Conservation (phyloP, 1,140 invertebrate genomes). For the Hyles vespertilio region DNA sequence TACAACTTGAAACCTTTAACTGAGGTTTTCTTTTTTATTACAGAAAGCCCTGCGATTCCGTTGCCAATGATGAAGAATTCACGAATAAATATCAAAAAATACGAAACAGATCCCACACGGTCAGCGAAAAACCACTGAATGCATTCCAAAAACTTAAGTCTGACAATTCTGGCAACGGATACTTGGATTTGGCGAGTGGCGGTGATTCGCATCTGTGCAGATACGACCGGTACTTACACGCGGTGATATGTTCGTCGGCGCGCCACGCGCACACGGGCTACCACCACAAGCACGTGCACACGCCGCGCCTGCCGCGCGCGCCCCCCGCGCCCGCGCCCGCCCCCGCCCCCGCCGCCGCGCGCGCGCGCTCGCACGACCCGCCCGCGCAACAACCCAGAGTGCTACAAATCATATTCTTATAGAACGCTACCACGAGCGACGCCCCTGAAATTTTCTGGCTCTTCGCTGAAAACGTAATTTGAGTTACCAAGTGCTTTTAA, state of each 20-base stretch:
- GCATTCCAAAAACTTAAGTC: conserved; percentile 53
- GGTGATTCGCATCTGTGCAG: conserved; percentile 77
- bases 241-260: conserved; percentile 75
- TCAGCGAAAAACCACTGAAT: conserved; percentile 63
- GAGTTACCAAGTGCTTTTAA: conserved; percentile 30
- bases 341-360: conserved; percentile 18
- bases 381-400: conserved; percentile 66
- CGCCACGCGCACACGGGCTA: conserved; percentile 63
- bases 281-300: conserved; percentile 56
- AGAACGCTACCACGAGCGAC: conserved; percentile 45
- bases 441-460: conserved; percentile 36
- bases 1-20: too few species aligned
- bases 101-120: conserved; percentile 75
- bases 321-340: conserved; percentile 15
- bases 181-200: conserved; percentile 64
- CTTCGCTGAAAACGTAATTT: conserved; percentile 17
- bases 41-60: conserved; percentile 69
- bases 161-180: conserved; percentile 58
- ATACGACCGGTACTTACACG: conserved; percentile 78
- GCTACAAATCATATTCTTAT: conserved; percentile 71
- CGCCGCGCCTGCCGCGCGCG: conserved; percentile 31
- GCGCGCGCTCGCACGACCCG: conserved; percentile 74
- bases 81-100: conserved; percentile 67
- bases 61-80: conserved; percentile 58
- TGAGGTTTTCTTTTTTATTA: conserved; percentile 21